Percentiles rank a stretch among this genome's conserved stretches.
These are phyloP conservation scores for Eciton burchellii DNA, from an alignment of 1,140 invertebrate genomes.

Conservation along the genomic window DNA sequence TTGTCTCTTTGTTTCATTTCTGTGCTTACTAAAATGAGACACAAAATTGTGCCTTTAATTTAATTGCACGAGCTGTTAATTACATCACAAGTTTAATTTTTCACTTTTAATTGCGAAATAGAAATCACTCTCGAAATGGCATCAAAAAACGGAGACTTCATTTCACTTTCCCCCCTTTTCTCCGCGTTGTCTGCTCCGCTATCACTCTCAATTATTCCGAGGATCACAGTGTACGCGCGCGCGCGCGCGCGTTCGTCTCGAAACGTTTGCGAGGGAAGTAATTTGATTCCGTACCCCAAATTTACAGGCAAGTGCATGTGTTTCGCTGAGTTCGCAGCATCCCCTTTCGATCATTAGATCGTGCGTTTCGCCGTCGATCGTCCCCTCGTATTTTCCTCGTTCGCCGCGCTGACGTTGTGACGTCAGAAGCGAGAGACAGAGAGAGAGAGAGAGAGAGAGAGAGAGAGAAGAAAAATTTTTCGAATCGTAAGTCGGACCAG, in stretches of 20 bases:
- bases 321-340: slow-evolving; percentile 12
- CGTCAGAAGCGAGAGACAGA: slow-evolving; percentile 43
- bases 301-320: slow-evolving; percentile 53
- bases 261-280: slow-evolving; percentile 38
- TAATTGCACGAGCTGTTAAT: slow-evolving; percentile 8
- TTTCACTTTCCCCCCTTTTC: background rate
- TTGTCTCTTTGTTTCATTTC: background rate
- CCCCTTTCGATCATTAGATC: slow-evolving; percentile 10
- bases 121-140: background rate
- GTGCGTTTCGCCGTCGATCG: slow-evolving; percentile 9
- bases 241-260: background rate
- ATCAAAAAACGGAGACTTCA: background rate
- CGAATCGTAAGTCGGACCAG: slow-evolving; percentile 19
- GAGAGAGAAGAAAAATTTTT: too few relatives aligned
- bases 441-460: too few relatives aligned
- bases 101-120: background rate
- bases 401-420: slow-evolving; percentile 31
- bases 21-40: background rate
- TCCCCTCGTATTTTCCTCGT: slow-evolving; percentile 13
- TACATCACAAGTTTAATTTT: slow-evolving; percentile 5
- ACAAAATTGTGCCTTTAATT: background rate
- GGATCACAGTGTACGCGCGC: slow-evolving; percentile 1
- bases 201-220: slow-evolving; percentile 45
- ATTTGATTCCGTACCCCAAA: slow-evolving; percentile 51
- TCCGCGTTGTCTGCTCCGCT: slow-evolving; percentile 14